A percentile compares a stretch with the other conserved stretches of the same genome.
phyloP scores from a whole-genome alignment of 2,888 invertebrate species.

The Cheilosia scutellata region DNA sequence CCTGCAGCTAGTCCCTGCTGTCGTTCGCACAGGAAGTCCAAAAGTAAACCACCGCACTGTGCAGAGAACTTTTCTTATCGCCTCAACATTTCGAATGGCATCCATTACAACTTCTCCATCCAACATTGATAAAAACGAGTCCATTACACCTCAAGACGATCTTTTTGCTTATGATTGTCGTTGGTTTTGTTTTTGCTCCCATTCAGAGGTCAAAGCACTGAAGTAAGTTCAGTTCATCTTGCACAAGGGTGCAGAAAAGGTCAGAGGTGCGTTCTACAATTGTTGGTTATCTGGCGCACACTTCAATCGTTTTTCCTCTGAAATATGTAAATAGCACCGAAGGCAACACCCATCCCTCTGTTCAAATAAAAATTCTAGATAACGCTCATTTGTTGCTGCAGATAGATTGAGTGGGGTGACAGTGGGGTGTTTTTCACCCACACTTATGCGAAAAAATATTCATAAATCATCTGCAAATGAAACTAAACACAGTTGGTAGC shows the following conservation, averaged over 20 bases:
- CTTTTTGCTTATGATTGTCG: conserved; percentile 6
- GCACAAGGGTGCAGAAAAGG: conserved; percentile 32
- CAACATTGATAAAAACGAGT: conserved; percentile 29
- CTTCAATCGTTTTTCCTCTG: conserved; percentile 28
- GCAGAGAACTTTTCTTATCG: conserved; percentile 48
- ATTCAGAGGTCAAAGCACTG: conserved; percentile 31
- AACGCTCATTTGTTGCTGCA: conserved; percentile 40
- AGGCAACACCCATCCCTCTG: background rate
- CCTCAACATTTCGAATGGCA: conserved; percentile 43
- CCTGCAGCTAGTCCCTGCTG: conserved; percentile 1
- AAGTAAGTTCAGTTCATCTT: conserved; percentile 32
- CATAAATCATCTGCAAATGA: conserved; percentile 64
- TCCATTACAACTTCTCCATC: conserved; percentile 45
- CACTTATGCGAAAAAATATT: conserved; percentile 12
- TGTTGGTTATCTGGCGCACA: conserved; percentile 31
- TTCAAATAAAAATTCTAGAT: conserved; percentile 33
- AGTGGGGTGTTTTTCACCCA: background rate
- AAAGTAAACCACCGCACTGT: background rate
- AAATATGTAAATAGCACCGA: conserved; percentile 34
- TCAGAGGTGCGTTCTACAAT: conserved; percentile 41
- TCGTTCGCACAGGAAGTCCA: conserved; percentile 2
- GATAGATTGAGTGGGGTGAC: background rate
- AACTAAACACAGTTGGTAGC: conserved; percentile 47
- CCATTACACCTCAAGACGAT: conserved; percentile 42
- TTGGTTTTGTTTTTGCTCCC: background rate